A percentile compares a stretch with the other conserved stretches of the same genome.
phyloP scores from a whole-genome alignment of 2,888 invertebrate species.

The Entomobrya multifasciata region DNA sequence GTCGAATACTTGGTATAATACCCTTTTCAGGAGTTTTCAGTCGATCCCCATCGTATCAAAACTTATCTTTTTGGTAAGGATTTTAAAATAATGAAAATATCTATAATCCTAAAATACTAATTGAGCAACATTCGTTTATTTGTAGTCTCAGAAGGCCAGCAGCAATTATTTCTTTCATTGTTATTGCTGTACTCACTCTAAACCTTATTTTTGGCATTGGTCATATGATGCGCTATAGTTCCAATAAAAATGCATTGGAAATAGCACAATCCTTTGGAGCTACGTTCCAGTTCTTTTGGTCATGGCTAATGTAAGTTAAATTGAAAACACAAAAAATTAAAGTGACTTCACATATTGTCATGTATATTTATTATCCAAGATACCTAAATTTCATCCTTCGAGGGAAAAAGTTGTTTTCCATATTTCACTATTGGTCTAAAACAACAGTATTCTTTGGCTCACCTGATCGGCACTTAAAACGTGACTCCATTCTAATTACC shows the following conservation, averaged over 20 bases:
- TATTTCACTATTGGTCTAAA: slow-evolving; percentile 60
- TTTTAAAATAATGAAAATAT: too few relatives aligned
- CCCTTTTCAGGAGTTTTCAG: slow-evolving; percentile 62
- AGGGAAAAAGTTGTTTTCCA: slow-evolving; percentile 49
- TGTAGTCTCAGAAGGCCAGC: slow-evolving; percentile 52
- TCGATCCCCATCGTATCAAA: not conserved
- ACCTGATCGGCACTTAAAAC: slow-evolving; percentile 41
- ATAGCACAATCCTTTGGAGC: slow-evolving; percentile 46
- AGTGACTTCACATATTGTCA: too few relatives aligned
- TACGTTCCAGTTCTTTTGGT: slow-evolving; percentile 53
- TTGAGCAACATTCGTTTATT: too few relatives aligned
- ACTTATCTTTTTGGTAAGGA: slow-evolving; percentile 46
- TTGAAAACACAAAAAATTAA: not conserved
- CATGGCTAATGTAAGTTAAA: slow-evolving; percentile 50
- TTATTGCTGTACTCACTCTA: not conserved
- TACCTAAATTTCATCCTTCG: slow-evolving; percentile 57
- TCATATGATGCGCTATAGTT: not conserved
- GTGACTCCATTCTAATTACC: slow-evolving; percentile 47
- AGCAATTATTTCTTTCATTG: slow-evolving; percentile 37
- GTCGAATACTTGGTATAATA: slow-evolving; percentile 46
- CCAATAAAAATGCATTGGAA: slow-evolving; percentile 55
- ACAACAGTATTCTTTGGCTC: slow-evolving; percentile 37
- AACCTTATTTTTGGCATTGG: slow-evolving; percentile 35
- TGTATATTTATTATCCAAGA: not conserved
- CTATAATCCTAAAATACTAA: too few relatives aligned